Evolutionary conservation across 2,113 vertebrate genomes (phyloP).

Genomic region (Pyrgilauda ruficollis): DNA sequence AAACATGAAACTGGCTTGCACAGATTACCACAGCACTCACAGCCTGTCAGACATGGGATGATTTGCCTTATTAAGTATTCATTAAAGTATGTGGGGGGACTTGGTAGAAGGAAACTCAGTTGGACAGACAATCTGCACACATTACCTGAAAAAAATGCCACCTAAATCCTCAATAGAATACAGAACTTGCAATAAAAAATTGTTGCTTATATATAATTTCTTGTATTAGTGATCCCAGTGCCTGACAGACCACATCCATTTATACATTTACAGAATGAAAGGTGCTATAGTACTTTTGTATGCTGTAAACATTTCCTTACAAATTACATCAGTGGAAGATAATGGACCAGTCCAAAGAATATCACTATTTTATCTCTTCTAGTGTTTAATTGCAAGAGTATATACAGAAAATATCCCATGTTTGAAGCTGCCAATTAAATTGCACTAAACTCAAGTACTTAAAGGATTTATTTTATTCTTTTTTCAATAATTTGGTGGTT

Average conservation of each 20-base stretch:
- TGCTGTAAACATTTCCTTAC: not conserved
- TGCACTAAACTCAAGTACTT: not conserved
- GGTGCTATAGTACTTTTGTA: not conserved
- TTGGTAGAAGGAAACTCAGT: not conserved
- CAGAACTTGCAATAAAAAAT: not conserved
- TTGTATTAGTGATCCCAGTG: not conserved
- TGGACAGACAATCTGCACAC: not conserved
- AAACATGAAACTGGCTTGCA: not conserved
- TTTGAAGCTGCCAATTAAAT: not conserved
- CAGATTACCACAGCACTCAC: not conserved
- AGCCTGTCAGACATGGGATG: not conserved
- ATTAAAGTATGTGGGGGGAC: not conserved
- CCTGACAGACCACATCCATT: not conserved
- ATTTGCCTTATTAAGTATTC: conserved; percentile 12
- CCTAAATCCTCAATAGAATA: not conserved
- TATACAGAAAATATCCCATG: not conserved
- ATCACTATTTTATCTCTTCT: not conserved
- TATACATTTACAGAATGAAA: not conserved
- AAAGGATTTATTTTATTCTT: not conserved
- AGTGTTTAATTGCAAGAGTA: not conserved
- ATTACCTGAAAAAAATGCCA: not conserved
- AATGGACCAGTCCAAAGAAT: not conserved
- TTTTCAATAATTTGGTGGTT: not conserved
- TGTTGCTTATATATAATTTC: not conserved
- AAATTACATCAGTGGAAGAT: not conserved